Base-by-base conservation (phyloP, 2,113 vertebrate genomes). In the Hirundichthys speculiger region DNA sequence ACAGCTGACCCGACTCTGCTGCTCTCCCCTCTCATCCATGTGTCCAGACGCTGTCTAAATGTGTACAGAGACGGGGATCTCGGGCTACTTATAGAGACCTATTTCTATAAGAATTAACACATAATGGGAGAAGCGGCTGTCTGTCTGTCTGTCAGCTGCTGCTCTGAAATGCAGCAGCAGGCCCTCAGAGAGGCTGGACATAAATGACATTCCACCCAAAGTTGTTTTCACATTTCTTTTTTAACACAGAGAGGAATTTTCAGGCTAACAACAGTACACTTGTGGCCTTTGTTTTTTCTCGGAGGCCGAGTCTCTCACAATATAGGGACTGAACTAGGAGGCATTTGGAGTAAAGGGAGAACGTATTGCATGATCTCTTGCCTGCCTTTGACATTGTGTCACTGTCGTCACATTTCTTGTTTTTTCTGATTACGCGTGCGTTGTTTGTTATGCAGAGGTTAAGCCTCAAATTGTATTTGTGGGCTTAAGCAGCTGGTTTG, bases 31-130 rank as follows among this genome's bases (percentile, higher is more conserved):
- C 74, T 46, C 27, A 47, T 63, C 69, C 73, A 69, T 64, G 63
- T 74, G 57, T 75, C 79, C 73, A 70, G 80, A 73, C 76, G 19
- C 45, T n/a, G 45, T 82, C 90, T 93, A 90, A 91, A 90, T 87
- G 73, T 66, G 85, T 77, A 45, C 75, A 48, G 75, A 84, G 89
- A 82, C 79, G 46, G 70, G 39, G 68, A 67, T 77, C 77, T 64
- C 24, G 1, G 51, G 79, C 91, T 89, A 90, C 89, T 91, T 92
- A 85, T 91, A 92, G 90, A 89, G 45, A 65, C 88, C 89, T 91
- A 91, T 92, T 92, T 91, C 87, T 62, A 89, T 86, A 75, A 84
- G 89, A 91, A 91, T 88, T 74, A 67, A 76, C 73, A 74, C 86
- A 88, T 88, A 85, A 91, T 83, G 60, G 80, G 59, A 71, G 75